Evolutionary conservation across 2,113 vertebrate genomes (phyloP).

Genomic region (Eptesicus fuscus): DNA sequence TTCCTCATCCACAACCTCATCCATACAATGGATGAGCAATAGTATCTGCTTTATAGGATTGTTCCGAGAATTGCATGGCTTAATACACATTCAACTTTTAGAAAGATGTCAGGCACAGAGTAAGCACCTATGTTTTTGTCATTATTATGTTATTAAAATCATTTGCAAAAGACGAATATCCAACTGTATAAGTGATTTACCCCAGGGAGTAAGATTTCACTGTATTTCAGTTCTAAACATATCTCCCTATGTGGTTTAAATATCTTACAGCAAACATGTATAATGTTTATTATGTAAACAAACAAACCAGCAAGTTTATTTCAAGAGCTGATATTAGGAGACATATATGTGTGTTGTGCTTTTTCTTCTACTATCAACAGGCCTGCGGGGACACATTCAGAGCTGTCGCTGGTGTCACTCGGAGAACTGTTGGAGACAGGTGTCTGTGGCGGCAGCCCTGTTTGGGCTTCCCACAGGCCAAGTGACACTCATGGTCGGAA

Average conservation of each 20-base stretch:
- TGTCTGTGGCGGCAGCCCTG: not conserved
- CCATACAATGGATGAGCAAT: not conserved
- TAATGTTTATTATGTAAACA: not conserved
- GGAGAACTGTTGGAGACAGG: not conserved
- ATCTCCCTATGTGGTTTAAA: constrained; percentile 8
- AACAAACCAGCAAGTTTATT: not conserved
- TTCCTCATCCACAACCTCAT: not conserved
- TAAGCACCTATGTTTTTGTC: not conserved
- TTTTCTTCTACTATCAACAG: not conserved
- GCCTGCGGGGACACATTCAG: not conserved
- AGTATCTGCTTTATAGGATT: not conserved
- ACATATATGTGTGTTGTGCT: not conserved
- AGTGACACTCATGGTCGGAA: rapidly evolving
- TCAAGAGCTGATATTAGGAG: not conserved
- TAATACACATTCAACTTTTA: not conserved
- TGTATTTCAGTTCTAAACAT: not conserved
- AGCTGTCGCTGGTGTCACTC: not conserved
- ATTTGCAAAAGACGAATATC: not conserved
- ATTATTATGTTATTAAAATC: not conserved
- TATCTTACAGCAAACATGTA: constrained; percentile 6
- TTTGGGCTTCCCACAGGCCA: not conserved
- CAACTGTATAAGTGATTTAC: not conserved
- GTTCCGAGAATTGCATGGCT: not conserved
- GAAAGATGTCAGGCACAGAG: not conserved
- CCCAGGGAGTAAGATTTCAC: not conserved